A percentile compares a stretch with the other conserved stretches of the same genome.
These are phyloP conservation scores for Micrasema minimum DNA, from an alignment of 1,140 invertebrate species.

Conservation along the genomic window DNA sequence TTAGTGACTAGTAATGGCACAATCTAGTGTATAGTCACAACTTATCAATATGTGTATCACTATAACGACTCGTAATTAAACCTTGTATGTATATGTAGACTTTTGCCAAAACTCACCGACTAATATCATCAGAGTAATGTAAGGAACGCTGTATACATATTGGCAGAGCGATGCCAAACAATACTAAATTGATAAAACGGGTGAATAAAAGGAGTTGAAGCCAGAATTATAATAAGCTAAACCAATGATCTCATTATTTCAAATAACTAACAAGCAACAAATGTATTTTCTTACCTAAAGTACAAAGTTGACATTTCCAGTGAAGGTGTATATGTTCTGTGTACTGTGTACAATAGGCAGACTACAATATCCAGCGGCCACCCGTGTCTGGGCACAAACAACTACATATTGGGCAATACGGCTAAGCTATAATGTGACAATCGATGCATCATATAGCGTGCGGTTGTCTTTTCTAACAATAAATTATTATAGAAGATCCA, in stretches of 20 bases:
- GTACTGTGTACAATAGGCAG: background rate
- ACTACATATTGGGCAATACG: conserved; percentile 22
- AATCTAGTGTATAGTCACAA: conserved; percentile 51
- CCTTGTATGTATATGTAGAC: conserved; percentile 47
- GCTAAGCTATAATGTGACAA: conserved; percentile 43
- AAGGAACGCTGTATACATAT: conserved; percentile 15
- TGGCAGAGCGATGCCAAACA: conserved; percentile 23
- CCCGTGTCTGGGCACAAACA: conserved; percentile 11
- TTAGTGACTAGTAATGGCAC: conserved; percentile 45
- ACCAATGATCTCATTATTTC: conserved; percentile 54
- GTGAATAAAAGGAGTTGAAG: conserved; percentile 22
- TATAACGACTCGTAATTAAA: conserved; percentile 44
- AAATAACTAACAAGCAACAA: conserved; percentile 48
- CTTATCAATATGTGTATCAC: conserved; percentile 46
- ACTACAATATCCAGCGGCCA: background rate
- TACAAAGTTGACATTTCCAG: conserved; percentile 52
- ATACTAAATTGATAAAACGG: conserved; percentile 38
- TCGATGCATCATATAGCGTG: conserved; percentile 43
- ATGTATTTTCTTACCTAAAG: conserved; percentile 45
- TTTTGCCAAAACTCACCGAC: conserved; percentile 53
- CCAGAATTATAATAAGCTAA: conserved; percentile 34
- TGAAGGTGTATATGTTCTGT: no score
- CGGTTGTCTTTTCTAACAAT: conserved; percentile 32
- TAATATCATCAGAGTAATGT: conserved; percentile 49
- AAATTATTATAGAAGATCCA: conserved; percentile 46